Base-by-base conservation (phyloP, 2,113 vertebrate species). In the Holacanthus passer region DNA sequence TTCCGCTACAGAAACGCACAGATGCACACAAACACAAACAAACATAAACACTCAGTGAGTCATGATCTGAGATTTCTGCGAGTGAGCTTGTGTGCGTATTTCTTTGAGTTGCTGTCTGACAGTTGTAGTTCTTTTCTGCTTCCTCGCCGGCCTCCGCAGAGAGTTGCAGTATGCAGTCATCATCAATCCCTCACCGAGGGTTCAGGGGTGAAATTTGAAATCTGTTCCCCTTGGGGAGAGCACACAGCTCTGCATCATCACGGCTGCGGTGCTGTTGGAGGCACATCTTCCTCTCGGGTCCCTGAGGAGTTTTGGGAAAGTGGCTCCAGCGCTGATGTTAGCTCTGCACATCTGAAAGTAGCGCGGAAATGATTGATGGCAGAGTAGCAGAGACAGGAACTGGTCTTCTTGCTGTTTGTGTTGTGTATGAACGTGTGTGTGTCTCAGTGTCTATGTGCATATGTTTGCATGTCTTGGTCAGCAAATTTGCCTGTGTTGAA, bases 391-490 rank as follows among this genome's bases (percentile, higher is more conserved):
- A n/a, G 3, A 59, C 6, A 63, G 32, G 22, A 69, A n/a, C 37
- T 24, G 39, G 27, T 35, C 7, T 29, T 45, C 17, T 55, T 64
- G 10, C 20, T 69, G 22, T 35, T 45, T 76, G 27, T 71, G 29
- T 68, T 52, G 39, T 47, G 17, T 39, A 32, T 68, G 24, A 43
- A 32, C 1, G 2, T 17, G 0, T 29, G 7, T 56, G 22, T 43
- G 17, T 43, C 29, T 20, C 3, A 19, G 41, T 35, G 50, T 79
- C 45, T 56, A 6, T 68, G 43, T 85, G 48, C 29, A 81, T 73
- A 65, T 77, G 58, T 95, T 95, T 95, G 91, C 94, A 94, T 95
- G 65, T 60, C 29, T 73, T 73, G 58, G 58, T 79, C 60, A 70
- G 74, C 29, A 70, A 37, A 94, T 95, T 94, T 95, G 94, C 89